Base-by-base conservation (phyloP, 2,113 vertebrate species). In the Pristiophorus japonicus region DNA sequence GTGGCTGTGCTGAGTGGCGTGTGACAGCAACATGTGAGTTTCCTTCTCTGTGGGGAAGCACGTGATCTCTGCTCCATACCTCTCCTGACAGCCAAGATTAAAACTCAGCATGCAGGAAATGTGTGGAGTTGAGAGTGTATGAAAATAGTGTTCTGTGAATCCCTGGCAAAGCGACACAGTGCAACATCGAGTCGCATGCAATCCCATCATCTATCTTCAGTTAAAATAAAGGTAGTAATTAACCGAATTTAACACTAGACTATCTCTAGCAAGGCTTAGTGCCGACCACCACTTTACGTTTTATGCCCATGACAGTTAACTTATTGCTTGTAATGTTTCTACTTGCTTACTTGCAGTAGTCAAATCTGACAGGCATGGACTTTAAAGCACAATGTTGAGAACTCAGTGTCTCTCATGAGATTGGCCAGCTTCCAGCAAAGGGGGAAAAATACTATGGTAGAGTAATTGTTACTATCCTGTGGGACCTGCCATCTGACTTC, bases 401-500 rank as follows among this genome's bases (percentile, higher is more conserved):
- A 8, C 66, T 70, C 20, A 8, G 1, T 67, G 45, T 24, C 63
- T 94, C 66, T 70, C 66, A 30, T 30, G 42, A 51, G 66, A 1
- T 18, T 94, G 93, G 93, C 93, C 27, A 34, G 93, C 14, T 70
- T 94, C 93, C 93, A 94, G n/a, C 66, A 94, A 45, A 45, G 18
- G 2, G 27, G 45, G 5, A 63, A 67, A 87, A 87, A 90, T 24
- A 94, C 38, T 70, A 94, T 91, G 42, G 93, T 34, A 4, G 66
- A 70, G 65, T 70, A 94, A 70, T 94, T 45, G 65, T 70, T 47
- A 70, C 65, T 94, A 20, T 94, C 93, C 65, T 70, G 45, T 27
- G 93, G 66, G 93, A 94, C 8, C 4, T 70, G 42, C 22, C 93
- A 94, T 66, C 93, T 73, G 66, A 94, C 93, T 67, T 67, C 65